Evolutionary conservation across 1,140 invertebrate species (phyloP).

Genomic region (Mamestra configurata): DNA sequence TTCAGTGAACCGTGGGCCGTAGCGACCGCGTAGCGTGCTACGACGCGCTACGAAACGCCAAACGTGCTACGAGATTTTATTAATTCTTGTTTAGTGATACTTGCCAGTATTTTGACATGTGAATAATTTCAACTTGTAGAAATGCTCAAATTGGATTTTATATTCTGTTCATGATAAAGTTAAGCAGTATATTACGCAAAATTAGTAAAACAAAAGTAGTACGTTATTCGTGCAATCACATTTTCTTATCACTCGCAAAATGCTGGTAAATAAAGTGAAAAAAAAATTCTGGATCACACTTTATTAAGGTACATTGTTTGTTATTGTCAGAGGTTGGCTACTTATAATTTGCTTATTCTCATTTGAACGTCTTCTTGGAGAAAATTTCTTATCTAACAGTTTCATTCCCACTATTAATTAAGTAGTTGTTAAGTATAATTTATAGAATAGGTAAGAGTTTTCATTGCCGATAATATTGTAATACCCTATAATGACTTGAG

Average conservation of each 20-base stretch:
- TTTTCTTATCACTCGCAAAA: neutral
- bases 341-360: neutral
- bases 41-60: conserved; percentile 69
- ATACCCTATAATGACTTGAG: neutral
- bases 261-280: conserved; percentile 2
- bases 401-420: neutral
- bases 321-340: neutral
- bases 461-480: neutral
- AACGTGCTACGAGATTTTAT: conserved; percentile 57
- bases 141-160: no score
- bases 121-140: neutral
- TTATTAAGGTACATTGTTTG: conserved; percentile 1
- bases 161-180: neutral
- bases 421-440: neutral
- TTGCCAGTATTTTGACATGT: conserved; percentile 34
- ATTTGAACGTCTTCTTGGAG: neutral
- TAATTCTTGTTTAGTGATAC: conserved; percentile 16
- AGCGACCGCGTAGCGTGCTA: conserved; percentile 77
- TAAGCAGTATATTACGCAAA: neutral
- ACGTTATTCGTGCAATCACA: neutral
- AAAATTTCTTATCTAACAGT: neutral
- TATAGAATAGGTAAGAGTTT: neutral
- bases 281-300: neutral
- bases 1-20: conserved; percentile 85
- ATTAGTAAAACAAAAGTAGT: neutral